A percentile compares a stretch with the other conserved stretches of the same genome.
These are phyloP conservation scores for Drosophila obscura DNA, from an alignment of 1,140 invertebrate genomes.

Conservation along the genomic window DNA sequence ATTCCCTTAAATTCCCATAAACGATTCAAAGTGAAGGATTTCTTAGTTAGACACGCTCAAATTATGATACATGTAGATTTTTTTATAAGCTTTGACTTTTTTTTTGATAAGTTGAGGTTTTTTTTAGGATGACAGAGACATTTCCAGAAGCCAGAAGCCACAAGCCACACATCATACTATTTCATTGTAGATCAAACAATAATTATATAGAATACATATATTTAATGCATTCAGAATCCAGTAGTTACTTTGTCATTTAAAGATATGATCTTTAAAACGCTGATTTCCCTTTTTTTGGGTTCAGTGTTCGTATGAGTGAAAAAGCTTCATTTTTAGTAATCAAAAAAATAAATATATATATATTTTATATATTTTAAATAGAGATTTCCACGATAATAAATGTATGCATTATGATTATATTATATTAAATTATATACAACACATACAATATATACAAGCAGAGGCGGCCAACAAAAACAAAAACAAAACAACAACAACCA, in stretches of 20 bases:
- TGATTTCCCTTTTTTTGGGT: constrained; percentile 77
- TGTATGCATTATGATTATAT: constrained; percentile 55
- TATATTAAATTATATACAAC: constrained; percentile 48
- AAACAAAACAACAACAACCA: constrained; percentile 41
- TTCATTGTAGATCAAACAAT: constrained; percentile 47
- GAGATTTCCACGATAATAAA: constrained; percentile 59
- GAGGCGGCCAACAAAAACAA: constrained; percentile 41
- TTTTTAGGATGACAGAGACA: constrained; percentile 30
- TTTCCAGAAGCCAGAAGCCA: constrained; percentile 16
- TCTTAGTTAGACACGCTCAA: constrained; percentile 68
- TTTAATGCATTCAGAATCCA: constrained; percentile 64
- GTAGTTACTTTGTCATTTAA: constrained; percentile 81
- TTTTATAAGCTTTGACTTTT: constrained; percentile 49
- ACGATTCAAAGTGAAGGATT: constrained; percentile 31
- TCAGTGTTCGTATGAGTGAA: constrained; percentile 60
- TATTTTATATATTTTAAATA: constrained; percentile 75
- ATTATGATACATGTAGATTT: constrained; percentile 49
- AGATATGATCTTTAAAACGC: constrained; percentile 73
- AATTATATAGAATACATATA: constrained; percentile 32
- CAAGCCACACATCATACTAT: constrained; percentile 23
- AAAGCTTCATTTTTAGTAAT: constrained; percentile 46
- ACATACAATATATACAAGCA: constrained; percentile 47
- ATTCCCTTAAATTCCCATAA: too few relatives aligned
- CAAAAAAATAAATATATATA: constrained; percentile 36
- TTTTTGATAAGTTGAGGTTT: constrained; percentile 70